Evolutionary conservation across 2,113 vertebrate species (phyloP), one percentile per base, ranked within the genome.

Genomic region (Pseudonaja textilis): DNA sequence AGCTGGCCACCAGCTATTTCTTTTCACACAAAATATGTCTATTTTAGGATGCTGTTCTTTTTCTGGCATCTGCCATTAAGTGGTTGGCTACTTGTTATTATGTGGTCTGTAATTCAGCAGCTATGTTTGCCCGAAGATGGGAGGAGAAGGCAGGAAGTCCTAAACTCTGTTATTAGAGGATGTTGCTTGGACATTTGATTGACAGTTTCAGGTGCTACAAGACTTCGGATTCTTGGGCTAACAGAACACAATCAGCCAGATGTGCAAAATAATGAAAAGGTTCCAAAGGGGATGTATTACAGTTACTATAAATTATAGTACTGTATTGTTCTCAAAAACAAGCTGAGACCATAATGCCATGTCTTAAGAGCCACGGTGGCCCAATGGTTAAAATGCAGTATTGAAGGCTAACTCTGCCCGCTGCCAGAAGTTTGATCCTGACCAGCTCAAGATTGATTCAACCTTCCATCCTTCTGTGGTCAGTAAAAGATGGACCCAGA

Each of bases 161-260:
- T 59, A 86, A 52, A 86, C 88, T 81, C 61, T 93, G 92, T 93
- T 34, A 93, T 93, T 93, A 93, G 54, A 57, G 39, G 57, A 89
- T 6, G 14, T 34, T 69, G 2, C 22, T 34, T 88, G 23, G 85
- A 61, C 45, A 86, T 45, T 93, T 90, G 74, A 89, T 90, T 23
- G 47, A 93, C 42, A 89, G 29, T 45, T 90, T 93, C 92, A 93
- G 88, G 88, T 90, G 74, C 88, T 64, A 56, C 6, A 45, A 90
- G 74, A 90, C 85, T 90, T 86, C 29, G 29, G 59, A 59, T 52
- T 50, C 42, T 81, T 52, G 42, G 55, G 14, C 23, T 34, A 89
- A 85, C n/a, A 20, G 59, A 26, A 39, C 34, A 39, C 34, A 5
- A 42, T 26, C 39, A 14, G 12, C 26, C 39, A 57, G 42, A 91